Conservation (phyloP, 2,888 invertebrate species). For the Anthophora plumipes region DNA sequence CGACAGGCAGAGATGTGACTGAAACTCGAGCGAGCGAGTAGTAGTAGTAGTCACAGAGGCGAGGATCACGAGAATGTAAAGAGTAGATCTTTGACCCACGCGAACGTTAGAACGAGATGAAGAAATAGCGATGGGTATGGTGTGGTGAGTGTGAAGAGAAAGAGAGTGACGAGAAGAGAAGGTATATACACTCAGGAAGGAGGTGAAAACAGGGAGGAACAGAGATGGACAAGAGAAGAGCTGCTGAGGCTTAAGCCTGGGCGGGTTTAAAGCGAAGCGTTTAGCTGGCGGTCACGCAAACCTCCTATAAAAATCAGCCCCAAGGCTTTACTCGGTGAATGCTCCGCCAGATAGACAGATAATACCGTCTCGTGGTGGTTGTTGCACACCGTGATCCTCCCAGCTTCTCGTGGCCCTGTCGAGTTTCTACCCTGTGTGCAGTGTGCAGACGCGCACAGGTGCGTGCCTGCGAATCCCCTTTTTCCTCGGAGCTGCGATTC, state of each 20-base stretch:
- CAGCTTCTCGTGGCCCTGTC: constrained; percentile 7
- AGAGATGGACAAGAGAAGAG: constrained; percentile 26
- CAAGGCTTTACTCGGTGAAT: constrained; percentile 59
- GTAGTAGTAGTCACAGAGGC: too few relatives aligned
- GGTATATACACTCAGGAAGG: constrained; percentile 31
- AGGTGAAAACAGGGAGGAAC: constrained; percentile 51
- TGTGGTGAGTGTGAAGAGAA: constrained; percentile 22
- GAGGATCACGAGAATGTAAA: constrained; percentile 3
- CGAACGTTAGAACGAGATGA: constrained; percentile 9
- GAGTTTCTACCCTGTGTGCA: constrained; percentile 47
- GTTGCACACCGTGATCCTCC: constrained; percentile 30
- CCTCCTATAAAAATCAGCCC: constrained; percentile 78
- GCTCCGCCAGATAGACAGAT: constrained; percentile 71
- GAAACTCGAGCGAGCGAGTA: constrained; percentile 23
- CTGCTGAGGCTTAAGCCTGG: constrained; percentile 40
- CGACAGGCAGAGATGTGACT: constrained; percentile 12
- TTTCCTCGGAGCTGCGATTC: constrained; percentile 16
- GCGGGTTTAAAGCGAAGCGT: constrained; percentile 78
- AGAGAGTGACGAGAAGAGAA: constrained; percentile 17
- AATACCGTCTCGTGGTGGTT: constrained; percentile 62
- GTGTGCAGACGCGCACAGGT: constrained; percentile 64
- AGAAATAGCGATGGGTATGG: not conserved
- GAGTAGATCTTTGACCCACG: not conserved
- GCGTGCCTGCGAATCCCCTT: constrained; percentile 70
- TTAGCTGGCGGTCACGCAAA: constrained; percentile 82